Evolutionary conservation across 2,113 vertebrate species (phyloP).

Genomic region (Vulpes lagopus): DNA sequence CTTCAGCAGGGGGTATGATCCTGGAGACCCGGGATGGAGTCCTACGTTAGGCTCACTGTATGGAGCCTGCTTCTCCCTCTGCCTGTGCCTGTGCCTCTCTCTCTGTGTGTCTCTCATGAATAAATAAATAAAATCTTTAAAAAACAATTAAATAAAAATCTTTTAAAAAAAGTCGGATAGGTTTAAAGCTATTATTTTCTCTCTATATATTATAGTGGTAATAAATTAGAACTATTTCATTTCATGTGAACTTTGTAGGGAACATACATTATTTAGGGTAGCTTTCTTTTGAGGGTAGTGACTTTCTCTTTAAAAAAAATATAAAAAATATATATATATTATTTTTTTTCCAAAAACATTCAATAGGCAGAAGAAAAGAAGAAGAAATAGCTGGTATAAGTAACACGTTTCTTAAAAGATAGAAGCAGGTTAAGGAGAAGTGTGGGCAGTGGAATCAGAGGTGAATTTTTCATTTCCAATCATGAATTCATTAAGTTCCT

Average conservation of each 20-base stretch:
- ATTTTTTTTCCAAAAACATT: not conserved
- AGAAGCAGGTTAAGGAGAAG: not conserved
- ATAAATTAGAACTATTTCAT: slow-evolving; percentile 21
- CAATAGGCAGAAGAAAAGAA: not conserved
- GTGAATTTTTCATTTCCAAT: not conserved
- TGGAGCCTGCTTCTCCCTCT: not conserved
- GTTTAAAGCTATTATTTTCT: not conserved
- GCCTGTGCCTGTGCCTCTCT: not conserved
- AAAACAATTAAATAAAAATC: not conserved
- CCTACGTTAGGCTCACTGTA: not conserved
- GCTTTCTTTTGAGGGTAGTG: not conserved
- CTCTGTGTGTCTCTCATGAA: not conserved
- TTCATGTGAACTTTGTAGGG: not conserved
- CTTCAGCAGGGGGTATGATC: not conserved
- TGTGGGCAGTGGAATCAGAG: not conserved
- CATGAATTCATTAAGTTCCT: not conserved
- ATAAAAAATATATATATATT: not conserved
- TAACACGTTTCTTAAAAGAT: not conserved
- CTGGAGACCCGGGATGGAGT: not conserved
- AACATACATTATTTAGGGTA: not conserved
- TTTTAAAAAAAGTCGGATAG: not conserved
- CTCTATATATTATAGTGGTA: not conserved
- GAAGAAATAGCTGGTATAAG: not conserved
- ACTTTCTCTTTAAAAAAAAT: not conserved
- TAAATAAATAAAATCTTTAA: not conserved